Evolutionary conservation across 2,888 invertebrate species (phyloP).

Genomic region (Cryptus viduatorius): DNA sequence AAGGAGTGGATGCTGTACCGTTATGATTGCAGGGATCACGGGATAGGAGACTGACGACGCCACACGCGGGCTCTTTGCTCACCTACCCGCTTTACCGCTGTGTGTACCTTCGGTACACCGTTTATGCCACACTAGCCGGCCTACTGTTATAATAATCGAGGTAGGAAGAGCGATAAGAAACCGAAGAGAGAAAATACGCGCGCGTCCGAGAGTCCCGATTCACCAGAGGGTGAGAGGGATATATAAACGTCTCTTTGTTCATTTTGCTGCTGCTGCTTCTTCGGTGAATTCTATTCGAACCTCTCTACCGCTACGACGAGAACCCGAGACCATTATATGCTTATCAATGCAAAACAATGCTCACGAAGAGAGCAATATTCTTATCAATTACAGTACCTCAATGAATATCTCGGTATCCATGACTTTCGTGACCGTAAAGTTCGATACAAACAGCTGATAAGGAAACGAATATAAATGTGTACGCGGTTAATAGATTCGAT

Average conservation of each 20-base stretch:
- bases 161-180: slow-evolving; percentile 75
- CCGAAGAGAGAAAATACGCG: slow-evolving; percentile 32
- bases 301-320: not conserved
- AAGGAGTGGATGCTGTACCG: slow-evolving; percentile 82
- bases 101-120: slow-evolving; percentile 53
- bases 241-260: slow-evolving; percentile 44
- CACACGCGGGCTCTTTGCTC: slow-evolving; percentile 47
- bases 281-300: slow-evolving; percentile 51
- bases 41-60: slow-evolving; percentile 52
- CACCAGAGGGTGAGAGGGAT: slow-evolving; percentile 14
- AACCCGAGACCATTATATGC: slow-evolving; percentile 54
- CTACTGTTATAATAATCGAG: slow-evolving; percentile 82
- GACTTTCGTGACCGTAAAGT: slow-evolving; percentile 24
- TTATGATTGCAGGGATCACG: slow-evolving; percentile 81
- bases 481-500: not conserved
- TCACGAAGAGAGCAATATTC: slow-evolving; percentile 44
- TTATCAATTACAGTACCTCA: slow-evolving; percentile 51
- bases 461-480: not conserved
- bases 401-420: slow-evolving; percentile 29
- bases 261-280: slow-evolving; percentile 68
- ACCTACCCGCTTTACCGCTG: slow-evolving; percentile 9
- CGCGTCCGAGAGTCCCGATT: slow-evolving; percentile 17
- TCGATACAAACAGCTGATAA: not conserved
- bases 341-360: slow-evolving; percentile 64
- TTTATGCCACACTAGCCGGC: slow-evolving; percentile 72